Conservation (phyloP, 2,888 invertebrate species). For the Diloba caeruleocephala region DNA sequence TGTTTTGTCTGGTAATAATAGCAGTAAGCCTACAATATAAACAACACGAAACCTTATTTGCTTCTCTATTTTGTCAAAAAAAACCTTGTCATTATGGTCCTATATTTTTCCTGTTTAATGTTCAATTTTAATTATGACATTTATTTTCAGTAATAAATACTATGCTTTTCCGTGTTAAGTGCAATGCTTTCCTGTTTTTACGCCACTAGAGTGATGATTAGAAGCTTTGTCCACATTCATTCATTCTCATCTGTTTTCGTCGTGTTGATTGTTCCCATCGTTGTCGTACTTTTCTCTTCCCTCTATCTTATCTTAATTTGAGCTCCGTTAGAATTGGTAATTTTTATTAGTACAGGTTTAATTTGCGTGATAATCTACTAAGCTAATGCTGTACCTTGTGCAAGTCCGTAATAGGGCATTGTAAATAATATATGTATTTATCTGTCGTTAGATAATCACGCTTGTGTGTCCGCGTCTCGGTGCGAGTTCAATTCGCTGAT, state of each 20-base stretch:
- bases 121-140: constrained; percentile 15
- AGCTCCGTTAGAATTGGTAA: constrained; percentile 4
- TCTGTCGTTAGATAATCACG: constrained; percentile 56
- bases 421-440: constrained; percentile 57
- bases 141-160: constrained; percentile 21
- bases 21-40: no score
- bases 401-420: constrained; percentile 51
- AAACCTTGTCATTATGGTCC: no score
- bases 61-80: no score
- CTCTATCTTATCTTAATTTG: constrained; percentile 13
- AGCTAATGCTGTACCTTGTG: constrained; percentile 20
- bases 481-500: constrained; percentile 53
- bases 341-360: constrained; percentile 1
- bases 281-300: constrained; percentile 25
- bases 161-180: constrained; percentile 9
- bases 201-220: constrained; percentile 12
- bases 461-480: constrained; percentile 50
- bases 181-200: constrained; percentile 33
- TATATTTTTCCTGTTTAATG: constrained; percentile 21
- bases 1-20: no score
- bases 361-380: constrained; percentile 17
- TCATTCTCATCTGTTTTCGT: constrained; percentile 28
- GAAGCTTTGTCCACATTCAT: constrained; percentile 25
- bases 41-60: no score
- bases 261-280: constrained; percentile 39